Percentiles rank a stretch among this genome's conserved stretches.
These are phyloP conservation scores for Falco concolor DNA, from an alignment of 2,797 vertebrate species.

Conservation along the genomic window DNA sequence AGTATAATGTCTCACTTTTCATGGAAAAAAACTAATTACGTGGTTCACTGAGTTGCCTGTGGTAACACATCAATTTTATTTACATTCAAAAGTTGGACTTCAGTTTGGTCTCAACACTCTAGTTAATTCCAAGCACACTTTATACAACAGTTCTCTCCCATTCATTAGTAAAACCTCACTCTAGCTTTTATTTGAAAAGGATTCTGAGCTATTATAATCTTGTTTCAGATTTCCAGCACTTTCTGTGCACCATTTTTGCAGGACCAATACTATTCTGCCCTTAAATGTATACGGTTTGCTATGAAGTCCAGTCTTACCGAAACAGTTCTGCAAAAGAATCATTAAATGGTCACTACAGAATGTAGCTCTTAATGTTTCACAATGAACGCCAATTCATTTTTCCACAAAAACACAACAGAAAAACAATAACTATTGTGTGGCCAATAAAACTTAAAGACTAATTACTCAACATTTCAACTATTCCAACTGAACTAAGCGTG, in stretches of 20 bases:
- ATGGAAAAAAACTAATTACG: constrained; percentile 68
- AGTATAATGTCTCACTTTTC: constrained; percentile 67
- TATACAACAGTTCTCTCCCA: constrained; percentile 20
- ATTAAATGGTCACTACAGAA: neutral
- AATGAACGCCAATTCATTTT: neutral
- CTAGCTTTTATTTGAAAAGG: neutral
- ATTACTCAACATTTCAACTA: neutral
- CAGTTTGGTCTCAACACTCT: constrained; percentile 25
- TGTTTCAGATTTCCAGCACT: neutral
- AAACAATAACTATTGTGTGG: neutral
- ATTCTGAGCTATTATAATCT: neutral
- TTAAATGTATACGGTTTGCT: neutral
- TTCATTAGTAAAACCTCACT: constrained; percentile 17
- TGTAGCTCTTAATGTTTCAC: neutral
- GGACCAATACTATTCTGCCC: neutral
- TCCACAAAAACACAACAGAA: neutral
- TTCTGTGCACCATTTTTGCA: neutral
- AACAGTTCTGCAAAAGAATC: neutral
- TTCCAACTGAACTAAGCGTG: neutral
- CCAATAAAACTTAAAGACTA: neutral
- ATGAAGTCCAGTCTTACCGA: neutral
- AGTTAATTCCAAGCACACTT: constrained; percentile 49
- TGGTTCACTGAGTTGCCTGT: constrained; percentile 68
- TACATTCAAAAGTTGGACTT: constrained; percentile 70
- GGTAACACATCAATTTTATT: constrained; percentile 73